Conservation (phyloP, 2,113 vertebrate genomes). For the Seriola rivoliana region DNA sequence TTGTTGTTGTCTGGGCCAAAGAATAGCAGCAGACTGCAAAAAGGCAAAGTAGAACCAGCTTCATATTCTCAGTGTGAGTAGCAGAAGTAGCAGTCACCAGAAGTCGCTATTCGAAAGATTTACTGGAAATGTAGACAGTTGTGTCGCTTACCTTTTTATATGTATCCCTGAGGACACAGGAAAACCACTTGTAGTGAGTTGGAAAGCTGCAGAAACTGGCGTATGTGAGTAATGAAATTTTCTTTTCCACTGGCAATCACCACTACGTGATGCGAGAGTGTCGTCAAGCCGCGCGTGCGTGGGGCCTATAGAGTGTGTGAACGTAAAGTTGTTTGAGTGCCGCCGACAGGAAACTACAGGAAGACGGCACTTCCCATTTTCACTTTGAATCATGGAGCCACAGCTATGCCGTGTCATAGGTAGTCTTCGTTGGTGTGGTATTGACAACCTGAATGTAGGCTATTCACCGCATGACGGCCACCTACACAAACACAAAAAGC, state of each 20-base stretch:
- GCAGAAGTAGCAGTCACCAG: conserved; percentile 54
- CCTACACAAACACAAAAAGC: conserved; percentile 76
- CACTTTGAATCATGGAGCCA: conserved; percentile 86
- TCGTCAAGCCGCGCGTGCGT: conserved; percentile 81
- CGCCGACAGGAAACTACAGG: conserved; percentile 91
- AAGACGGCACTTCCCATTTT: conserved; percentile 94
- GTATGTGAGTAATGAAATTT: conserved; percentile 94
- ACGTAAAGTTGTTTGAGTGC: conserved; percentile 87
- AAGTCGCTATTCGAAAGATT: conserved; percentile 75
- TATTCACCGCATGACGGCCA: conserved; percentile 48
- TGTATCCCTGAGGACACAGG: conserved; percentile 90
- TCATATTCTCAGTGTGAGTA: conserved; percentile 69
- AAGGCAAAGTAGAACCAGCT: conserved; percentile 66
- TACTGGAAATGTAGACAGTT: conserved; percentile 82
- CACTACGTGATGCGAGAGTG: conserved; percentile 81
- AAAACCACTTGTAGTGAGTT: conserved; percentile 90
- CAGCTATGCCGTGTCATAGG: conserved; percentile 66
- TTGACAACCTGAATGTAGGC: conserved; percentile 50
- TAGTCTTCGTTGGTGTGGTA: conserved; percentile 61
- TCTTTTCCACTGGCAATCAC: conserved; percentile 96
- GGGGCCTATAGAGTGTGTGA: conserved; percentile 89
- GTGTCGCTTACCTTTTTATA: conserved; percentile 91
- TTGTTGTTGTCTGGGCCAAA: rapidly evolving
- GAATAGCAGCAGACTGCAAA: conserved; percentile 62
- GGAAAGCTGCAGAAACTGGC: conserved; percentile 94